Conservation (phyloP, 2,888 invertebrate species). For the Ctenicera cuprea region DNA sequence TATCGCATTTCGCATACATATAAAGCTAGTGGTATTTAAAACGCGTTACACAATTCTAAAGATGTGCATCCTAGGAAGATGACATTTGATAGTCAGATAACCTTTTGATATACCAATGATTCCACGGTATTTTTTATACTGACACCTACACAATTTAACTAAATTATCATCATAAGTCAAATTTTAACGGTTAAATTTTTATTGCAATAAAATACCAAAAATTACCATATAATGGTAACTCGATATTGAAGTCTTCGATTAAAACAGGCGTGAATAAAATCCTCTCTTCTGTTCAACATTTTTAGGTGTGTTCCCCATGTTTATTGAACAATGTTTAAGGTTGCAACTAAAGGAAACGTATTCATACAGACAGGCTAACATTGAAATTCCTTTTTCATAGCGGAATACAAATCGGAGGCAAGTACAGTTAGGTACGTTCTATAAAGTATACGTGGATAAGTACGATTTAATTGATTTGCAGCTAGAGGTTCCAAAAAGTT, state of each 20-base stretch:
- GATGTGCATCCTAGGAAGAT: constrained; percentile 34
- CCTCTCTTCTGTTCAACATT: not conserved
- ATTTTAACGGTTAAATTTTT: not conserved
- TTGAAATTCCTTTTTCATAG: constrained; percentile 46
- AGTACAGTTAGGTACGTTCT: constrained; percentile 27
- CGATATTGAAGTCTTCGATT: not conserved
- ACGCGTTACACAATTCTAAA: constrained; percentile 20
- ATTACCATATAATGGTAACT: too few species aligned
- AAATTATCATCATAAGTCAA: not conserved
- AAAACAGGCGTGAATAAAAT: not conserved
- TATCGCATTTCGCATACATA: not conserved
- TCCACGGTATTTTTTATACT: not conserved
- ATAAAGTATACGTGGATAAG: not conserved
- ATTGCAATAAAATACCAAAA: too few species aligned
- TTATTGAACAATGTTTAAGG: constrained; percentile 37
- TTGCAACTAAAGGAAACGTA: constrained; percentile 38
- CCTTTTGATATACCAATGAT: constrained; percentile 12
- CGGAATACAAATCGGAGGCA: constrained; percentile 39
- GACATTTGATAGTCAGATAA: constrained; percentile 25
- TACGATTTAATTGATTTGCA: not conserved
- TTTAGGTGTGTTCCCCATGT: constrained; percentile 32
- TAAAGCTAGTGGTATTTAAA: constrained; percentile 28
- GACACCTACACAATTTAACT: not conserved
- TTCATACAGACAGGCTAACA: constrained; percentile 43
- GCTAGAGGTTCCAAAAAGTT: constrained; percentile 15